A percentile compares a stretch with the other conserved stretches of the same genome.
These are phyloP conservation scores for Melitaea cinxia DNA, from an alignment of 1,140 invertebrate genomes.

Conservation along the genomic window DNA sequence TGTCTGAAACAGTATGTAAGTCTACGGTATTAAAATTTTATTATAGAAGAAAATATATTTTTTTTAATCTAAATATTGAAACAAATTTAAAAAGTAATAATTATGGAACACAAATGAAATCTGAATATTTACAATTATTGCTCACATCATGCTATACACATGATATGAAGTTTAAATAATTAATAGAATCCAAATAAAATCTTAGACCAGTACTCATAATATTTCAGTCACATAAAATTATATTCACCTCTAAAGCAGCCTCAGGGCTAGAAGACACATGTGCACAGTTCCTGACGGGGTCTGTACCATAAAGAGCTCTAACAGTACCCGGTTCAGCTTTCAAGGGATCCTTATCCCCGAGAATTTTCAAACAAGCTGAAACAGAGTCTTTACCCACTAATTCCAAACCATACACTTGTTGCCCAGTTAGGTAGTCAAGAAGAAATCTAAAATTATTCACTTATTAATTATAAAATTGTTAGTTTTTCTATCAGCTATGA, in stretches of 20 bases:
- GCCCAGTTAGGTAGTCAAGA: slow-evolving; percentile 86
- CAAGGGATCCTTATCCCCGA: slow-evolving; percentile 86
- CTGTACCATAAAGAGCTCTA: slow-evolving; percentile 88
- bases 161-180: no score
- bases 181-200: no score
- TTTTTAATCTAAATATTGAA: no score
- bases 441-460: slow-evolving; percentile 68
- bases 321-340: slow-evolving; percentile 86
- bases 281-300: slow-evolving; percentile 87
- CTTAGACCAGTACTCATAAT: not conserved
- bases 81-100: no score
- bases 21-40: no score
- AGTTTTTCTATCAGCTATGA: no score
- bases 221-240: not conserved
- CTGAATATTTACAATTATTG: no score
- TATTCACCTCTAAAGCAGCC: slow-evolving; percentile 80
- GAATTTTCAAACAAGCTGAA: slow-evolving; percentile 82
- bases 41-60: no score
- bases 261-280: slow-evolving; percentile 85
- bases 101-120: no score
- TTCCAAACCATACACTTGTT: slow-evolving; percentile 88
- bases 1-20: no score
- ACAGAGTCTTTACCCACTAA: slow-evolving; percentile 89
- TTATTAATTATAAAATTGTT: no score
- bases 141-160: no score